Evolutionary conservation across 2,797 vertebrate genomes (phyloP), one percentile per base, ranked within the genome.

Genomic region (Sebastes oblongus): DNA sequence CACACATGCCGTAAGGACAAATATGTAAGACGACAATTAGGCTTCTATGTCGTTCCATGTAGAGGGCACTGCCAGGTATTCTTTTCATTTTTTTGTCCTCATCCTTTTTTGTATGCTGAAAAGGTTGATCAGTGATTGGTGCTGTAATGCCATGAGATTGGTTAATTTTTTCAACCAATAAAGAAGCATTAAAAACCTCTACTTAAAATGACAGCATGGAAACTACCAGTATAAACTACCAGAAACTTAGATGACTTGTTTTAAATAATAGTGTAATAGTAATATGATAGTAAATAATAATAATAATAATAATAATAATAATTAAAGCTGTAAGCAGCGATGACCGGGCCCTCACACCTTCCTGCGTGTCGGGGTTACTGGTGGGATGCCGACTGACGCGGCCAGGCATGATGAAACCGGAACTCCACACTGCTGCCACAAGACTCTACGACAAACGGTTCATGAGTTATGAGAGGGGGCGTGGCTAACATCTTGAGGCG

Each of bases 1-100:
- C 58, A 72, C 32, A 65, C 56, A 68, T 50, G 66, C 27, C 42
- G 14, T 66, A 50, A 32, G 70, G 39, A 75, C 6, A 71, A 71
- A 74, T 65, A 74, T 65, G 46, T n/a, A 24, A 46, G 36, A n/a
- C 64, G 77, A 66, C 72, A 83, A 70, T 81, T 65, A 66, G 13
- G 20, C n/a, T 66, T 52, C 34, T 46, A 6, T 66, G 25, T 61
- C 7, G 5, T 27, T 39, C 8, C 6, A 9, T 6, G 1, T 56
- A 3, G 12, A 65, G 14, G 18, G 25, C 25, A 50, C 59, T 42
- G 22, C 58, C 30, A 30, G 46, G 3, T 22, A 8, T 10, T 24
- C 5, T 54, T 20, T 66, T 22, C 39, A 10, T 36, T 4, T 64
- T 56, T 67, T n/a, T 50, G 20, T 36, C 11, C 27, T 66, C 5